Base-by-base conservation (phyloP, 2,888 invertebrate genomes). In the Macroteleia sp. region DNA sequence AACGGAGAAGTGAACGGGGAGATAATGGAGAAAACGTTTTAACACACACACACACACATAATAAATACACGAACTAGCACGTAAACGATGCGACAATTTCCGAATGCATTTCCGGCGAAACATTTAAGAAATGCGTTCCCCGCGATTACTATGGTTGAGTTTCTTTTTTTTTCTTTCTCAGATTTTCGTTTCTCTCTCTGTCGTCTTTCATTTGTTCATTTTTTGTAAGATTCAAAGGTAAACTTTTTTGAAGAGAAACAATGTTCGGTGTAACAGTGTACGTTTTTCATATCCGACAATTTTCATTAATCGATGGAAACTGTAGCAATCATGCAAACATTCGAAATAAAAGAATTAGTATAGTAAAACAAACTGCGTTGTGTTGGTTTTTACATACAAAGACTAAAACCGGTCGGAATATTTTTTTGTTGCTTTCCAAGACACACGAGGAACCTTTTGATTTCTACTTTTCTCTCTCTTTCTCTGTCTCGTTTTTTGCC, bases 11-110 rank as follows among this genome's bases (percentile, higher is more conserved):
- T 3, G 20, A 25, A 41, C n/a, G n/a, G n/a, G 36, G 57, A 69
- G 67, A 52, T 30, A 32, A 64, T 20, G 44, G n/a, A n/a, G n/a
- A n/a, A 71, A 76, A 79, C 73, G 83, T 87, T 87, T 87, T 62
- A 50, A 86, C n/a, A 67, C 42, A 52, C 39, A 50, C 22, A 34
- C 34, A 52, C 32, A 42, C 34, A 50, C 41, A 85, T 69, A 39
- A 57, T n/a, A n/a, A n/a, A n/a, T n/a, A n/a, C n/a, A n/a, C n/a
- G n/a, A n/a, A n/a, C n/a, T n/a, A n/a, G n/a, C n/a, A n/a, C n/a
- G n/a, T n/a, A n/a, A n/a, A n/a, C 41, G 30, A 62, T 41, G 66
- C 59, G 59, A 66, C 46, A 74, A 70, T 41, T 74, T 48, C n/a
- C n/a, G 66, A 56, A 59, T 74, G 74, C 78, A 78, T 78, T 78